Evolutionary conservation across 1,140 invertebrate genomes (phyloP), one percentile per base, ranked within the genome.

Genomic region (Armadillidium nasatum): DNA sequence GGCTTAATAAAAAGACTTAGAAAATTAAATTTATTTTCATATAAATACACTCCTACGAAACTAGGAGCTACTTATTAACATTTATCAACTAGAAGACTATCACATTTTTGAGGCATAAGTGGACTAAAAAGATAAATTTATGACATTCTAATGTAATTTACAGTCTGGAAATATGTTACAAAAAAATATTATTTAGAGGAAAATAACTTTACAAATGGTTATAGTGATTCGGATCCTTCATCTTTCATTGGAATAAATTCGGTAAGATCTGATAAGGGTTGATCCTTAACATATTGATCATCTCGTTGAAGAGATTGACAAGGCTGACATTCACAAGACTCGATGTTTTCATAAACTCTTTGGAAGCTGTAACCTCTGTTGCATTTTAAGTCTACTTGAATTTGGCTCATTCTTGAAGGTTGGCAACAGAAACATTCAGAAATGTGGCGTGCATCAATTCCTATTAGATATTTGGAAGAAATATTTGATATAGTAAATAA

Each of bases 341-440:
- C 71, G 15, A 80, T 80, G 72, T 80, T 80, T 43, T 76, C 74
- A 66, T 80, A 80, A 33, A 74, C 75, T 44, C 76, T 75, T 68
- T 54, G 75, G 76, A 78, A 82, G 68, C 71, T 76, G 45, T 75
- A 76, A 22, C 81, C 81, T 1, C 76, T 74, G 72, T 78, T 74
- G 60, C 81, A 82, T 9, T 71, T 54, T 22, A 82, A 60, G 13
- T 70, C 66, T 6, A 80, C 79, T 13, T 71, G 72, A 33, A 82
- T 79, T 71, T 82, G 73, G 23, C 77, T 78, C 22, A 76, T 78
- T 13, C 73, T 72, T 60, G 76, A 74, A 4, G 81, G 75, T 67
- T 79, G 78, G 71, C 81, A 82, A 60, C 81, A 82, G 46, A 60
- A 76, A 45, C 81, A 82, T 9, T 78, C 77, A 22, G 77, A 71